A percentile compares a stretch with the other conserved stretches of the same genome.
These are phyloP conservation scores for Oreortyx pictus DNA, from an alignment of 2,797 vertebrate genomes.

Conservation along the genomic window DNA sequence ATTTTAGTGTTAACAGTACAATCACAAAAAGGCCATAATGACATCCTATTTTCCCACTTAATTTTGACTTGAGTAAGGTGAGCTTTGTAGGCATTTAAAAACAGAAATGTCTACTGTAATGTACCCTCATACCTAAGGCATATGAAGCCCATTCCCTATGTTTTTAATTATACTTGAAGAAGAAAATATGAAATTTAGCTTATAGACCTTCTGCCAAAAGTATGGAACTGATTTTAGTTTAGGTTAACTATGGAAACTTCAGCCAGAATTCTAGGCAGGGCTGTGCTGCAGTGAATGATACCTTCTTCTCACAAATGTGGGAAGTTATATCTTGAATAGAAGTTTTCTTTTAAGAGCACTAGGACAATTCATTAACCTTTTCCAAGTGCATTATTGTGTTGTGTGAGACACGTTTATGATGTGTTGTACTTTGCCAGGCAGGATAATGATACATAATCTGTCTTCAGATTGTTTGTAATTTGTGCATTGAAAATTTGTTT, in stretches of 20 bases:
- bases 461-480: conserved; percentile 53
- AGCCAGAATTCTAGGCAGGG: conserved; percentile 19
- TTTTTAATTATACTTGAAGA: conserved; percentile 50
- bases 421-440: background rate
- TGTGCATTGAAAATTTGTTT: conserved; percentile 21
- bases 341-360: conserved; percentile 22
- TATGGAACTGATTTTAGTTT: conserved; percentile 61
- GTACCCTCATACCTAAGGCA: conserved; percentile 19
- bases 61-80: conserved; percentile 35
- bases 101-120: background rate
- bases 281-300: conserved; percentile 26
- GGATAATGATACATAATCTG: conserved; percentile 30
- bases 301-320: conserved; percentile 19
- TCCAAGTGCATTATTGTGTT: conserved; percentile 7
- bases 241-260: conserved; percentile 58
- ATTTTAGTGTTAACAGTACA: conserved; percentile 24
- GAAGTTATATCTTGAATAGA: background rate
- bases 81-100: background rate
- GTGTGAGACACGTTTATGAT: background rate
- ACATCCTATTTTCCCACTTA: conserved; percentile 51
- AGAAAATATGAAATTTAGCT: conserved; percentile 59
- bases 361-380: background rate
- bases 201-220: conserved; percentile 55
- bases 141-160: background rate
- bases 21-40: conserved; percentile 37